phyloP scores from a whole-genome alignment of 2,888 invertebrate species.

The Barypeithes pellucidus region DNA sequence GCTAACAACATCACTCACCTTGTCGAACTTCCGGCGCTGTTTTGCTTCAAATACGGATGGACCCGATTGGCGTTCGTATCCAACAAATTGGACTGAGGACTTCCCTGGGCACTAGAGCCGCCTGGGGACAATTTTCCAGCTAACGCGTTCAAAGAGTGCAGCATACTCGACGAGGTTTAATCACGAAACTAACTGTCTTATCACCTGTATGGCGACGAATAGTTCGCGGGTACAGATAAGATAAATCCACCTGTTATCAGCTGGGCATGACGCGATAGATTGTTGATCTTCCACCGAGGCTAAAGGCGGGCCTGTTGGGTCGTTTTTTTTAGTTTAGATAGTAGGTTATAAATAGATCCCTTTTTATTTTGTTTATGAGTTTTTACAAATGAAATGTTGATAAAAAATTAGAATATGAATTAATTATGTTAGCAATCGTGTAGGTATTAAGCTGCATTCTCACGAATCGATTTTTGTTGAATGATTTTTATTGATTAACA shows the following conservation, averaged over 20 bases:
- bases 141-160: conserved; percentile 90
- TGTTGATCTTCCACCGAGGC: conserved; percentile 45
- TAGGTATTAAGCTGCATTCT: no score
- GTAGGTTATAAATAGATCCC: conserved; percentile 23
- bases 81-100: conserved; percentile 65
- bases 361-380: conserved; percentile 1
- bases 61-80: conserved; percentile 82
- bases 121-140: conserved; percentile 93
- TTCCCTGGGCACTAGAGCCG: conserved; percentile 56
- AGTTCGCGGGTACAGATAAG: conserved; percentile 57
- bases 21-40: conserved; percentile 66
- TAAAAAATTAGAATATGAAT: not conserved
- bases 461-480: no score
- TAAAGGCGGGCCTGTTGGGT: conserved; percentile 9
- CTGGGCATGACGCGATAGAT: conserved; percentile 50
- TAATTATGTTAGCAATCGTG: no score
- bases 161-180: conserved; percentile 75
- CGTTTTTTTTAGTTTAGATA: conserved; percentile 32
- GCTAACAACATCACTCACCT: conserved; percentile 57
- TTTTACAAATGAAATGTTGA: not conserved
- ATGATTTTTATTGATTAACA: no score
- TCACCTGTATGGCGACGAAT: conserved; percentile 57
- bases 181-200: conserved; percentile 62
- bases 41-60: conserved; percentile 74
- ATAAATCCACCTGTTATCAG: conserved; percentile 63